Conservation (phyloP, 2,888 invertebrate genomes). For the Neoascia interrupta region DNA sequence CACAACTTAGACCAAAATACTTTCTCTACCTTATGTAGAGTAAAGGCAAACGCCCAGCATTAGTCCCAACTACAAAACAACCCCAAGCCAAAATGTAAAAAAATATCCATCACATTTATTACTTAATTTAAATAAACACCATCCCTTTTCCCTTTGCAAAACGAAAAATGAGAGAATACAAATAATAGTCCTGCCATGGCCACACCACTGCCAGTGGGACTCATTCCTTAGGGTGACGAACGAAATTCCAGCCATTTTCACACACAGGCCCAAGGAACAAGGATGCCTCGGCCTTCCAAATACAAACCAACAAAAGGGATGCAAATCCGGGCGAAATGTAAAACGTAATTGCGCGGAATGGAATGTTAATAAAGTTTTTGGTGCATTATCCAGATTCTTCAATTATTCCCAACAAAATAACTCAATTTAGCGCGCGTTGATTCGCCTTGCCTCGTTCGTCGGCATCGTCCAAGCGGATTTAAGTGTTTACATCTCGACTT, state of each 20-base stretch:
- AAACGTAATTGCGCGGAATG: conserved; percentile 67
- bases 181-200: conserved; percentile 54
- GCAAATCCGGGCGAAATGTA: conserved; percentile 45
- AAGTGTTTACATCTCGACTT: conserved; percentile 8
- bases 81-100: neutral
- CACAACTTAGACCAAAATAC: neutral
- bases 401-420: conserved; percentile 61
- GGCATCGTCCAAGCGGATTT: conserved; percentile 27
- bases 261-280: conserved; percentile 18
- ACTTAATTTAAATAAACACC: conserved; percentile 63
- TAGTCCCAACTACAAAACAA: neutral
- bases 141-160: neutral
- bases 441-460: neutral
- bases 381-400: conserved; percentile 62
- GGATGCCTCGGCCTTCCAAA: conserved; percentile 17
- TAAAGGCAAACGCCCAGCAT: conserved; percentile 9
- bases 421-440: conserved; percentile 60
- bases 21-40: conserved; percentile 29
- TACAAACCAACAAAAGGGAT: conserved; percentile 23
- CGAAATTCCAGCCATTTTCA: conserved; percentile 46
- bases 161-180: conserved; percentile 30
- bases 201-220: conserved; percentile 8
- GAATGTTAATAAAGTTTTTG: conserved; percentile 68
- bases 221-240: conserved; percentile 40
- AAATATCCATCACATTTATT: conserved; percentile 64